A percentile compares a stretch with the other conserved stretches of the same genome.
Conservation (phyloP, 1,140 invertebrate genomes). For the Condylostylus longicornis region DNA sequence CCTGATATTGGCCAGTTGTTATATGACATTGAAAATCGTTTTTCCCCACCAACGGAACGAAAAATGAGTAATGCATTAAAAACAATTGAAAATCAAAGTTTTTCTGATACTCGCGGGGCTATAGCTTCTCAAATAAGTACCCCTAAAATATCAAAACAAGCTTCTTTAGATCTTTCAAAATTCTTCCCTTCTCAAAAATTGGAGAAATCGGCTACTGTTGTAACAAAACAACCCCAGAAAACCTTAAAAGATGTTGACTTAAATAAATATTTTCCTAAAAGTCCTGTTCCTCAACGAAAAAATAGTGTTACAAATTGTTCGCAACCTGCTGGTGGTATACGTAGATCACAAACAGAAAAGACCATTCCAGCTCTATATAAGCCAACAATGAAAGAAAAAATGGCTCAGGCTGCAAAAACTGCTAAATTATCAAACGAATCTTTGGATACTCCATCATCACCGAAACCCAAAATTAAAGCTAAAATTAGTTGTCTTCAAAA, state of each 20-base stretch:
- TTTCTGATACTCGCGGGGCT: constrained; percentile 27
- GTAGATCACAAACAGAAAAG: constrained; percentile 22
- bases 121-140: constrained; percentile 23
- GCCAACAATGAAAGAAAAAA: neutral
- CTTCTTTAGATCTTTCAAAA: constrained; percentile 25
- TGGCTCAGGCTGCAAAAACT: neutral
- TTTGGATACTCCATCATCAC: no score
- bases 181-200: constrained; percentile 30
- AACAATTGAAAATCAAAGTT: constrained; percentile 25
- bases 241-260: constrained; percentile 27
- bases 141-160: constrained; percentile 22
- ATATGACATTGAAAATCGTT: constrained; percentile 9
- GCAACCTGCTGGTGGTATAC: constrained; percentile 22
- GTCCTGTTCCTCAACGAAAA: constrained; percentile 20
- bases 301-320: constrained; percentile 14
- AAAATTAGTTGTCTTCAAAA: no score
- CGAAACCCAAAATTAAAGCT: no score
- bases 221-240: constrained; percentile 27
- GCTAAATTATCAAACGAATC: no score
- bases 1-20: constrained; percentile 6
- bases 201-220: constrained; percentile 16
- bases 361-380: constrained; percentile 5
- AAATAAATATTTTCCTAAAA: constrained; percentile 28
- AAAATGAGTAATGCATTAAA: constrained; percentile 19
- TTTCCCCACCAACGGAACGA: constrained; percentile 10